phyloP scores from a whole-genome alignment of 2,113 vertebrate genomes.

The Hydrolagus affinis region DNA sequence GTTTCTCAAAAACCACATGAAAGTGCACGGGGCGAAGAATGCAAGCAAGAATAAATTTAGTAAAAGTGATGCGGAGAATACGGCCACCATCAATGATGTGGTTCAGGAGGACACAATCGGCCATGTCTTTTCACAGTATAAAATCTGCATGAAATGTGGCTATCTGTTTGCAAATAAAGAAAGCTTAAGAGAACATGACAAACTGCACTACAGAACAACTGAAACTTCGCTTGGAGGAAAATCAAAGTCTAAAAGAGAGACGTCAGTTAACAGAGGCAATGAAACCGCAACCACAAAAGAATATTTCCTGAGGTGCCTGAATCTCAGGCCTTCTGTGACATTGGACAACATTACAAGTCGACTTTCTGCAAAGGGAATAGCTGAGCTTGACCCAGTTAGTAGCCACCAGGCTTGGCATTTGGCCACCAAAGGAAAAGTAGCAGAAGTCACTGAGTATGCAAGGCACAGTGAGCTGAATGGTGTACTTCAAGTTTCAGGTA shows the following conservation, averaged over 20 bases:
- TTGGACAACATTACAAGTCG: slow-evolving; percentile 43
- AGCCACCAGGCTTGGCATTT: slow-evolving; percentile 94
- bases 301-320: slow-evolving; percentile 71
- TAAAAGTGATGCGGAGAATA: slow-evolving; percentile 61
- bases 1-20: slow-evolving; percentile 97
- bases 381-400: slow-evolving; percentile 81
- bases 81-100: slow-evolving; percentile 80
- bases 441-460: slow-evolving; percentile 68
- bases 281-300: slow-evolving; percentile 60
- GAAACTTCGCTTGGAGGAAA: slow-evolving; percentile 37
- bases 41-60: slow-evolving; percentile 63
- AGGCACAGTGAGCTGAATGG: slow-evolving; percentile 68
- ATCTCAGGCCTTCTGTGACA: slow-evolving; percentile 55
- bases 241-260: slow-evolving; percentile 33
- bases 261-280: slow-evolving; percentile 35
- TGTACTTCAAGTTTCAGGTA: slow-evolving; percentile 56
- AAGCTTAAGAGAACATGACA: slow-evolving; percentile 74
- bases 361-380: slow-evolving; percentile 65
- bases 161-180: slow-evolving; percentile 83
- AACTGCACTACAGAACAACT: slow-evolving; percentile 58
- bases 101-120: slow-evolving; percentile 69
- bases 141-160: slow-evolving; percentile 86
- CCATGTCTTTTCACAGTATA: slow-evolving; percentile 74
- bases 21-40: slow-evolving; percentile 72
- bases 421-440: slow-evolving; percentile 77